Evolutionary conservation across 2,113 vertebrate genomes (phyloP).

Genomic region (Labeo catla): DNA sequence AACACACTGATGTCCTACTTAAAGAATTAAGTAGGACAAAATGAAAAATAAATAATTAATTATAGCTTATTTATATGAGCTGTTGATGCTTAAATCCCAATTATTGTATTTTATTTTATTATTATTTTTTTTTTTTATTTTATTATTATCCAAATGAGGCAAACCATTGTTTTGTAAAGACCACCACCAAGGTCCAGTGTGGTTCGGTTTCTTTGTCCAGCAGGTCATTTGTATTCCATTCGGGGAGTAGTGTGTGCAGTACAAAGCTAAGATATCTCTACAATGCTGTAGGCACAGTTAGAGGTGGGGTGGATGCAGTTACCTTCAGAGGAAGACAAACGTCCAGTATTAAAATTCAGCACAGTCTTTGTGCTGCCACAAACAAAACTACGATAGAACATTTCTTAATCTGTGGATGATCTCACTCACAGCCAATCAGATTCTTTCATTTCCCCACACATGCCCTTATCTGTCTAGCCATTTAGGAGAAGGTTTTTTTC

Average conservation of each 20-base stretch:
- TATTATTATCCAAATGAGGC: background rate
- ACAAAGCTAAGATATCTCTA: conserved; percentile 3
- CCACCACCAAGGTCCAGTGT: background rate
- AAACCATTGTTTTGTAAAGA: background rate
- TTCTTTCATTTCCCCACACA: background rate
- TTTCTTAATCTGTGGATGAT: conserved; percentile 44
- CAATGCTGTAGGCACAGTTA: background rate
- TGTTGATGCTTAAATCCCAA: too few species aligned
- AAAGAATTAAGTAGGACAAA: too few species aligned
- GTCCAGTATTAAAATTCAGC: conserved; percentile 12
- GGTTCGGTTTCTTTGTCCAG: background rate
- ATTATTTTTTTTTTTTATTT: background rate
- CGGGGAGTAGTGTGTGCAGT: background rate
- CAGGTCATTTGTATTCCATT: background rate
- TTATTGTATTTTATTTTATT: background rate
- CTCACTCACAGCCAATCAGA: conserved; percentile 46
- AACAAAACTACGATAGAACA: conserved; percentile 5
- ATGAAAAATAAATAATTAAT: too few species aligned
- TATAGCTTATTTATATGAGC: too few species aligned
- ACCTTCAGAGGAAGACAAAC: background rate
- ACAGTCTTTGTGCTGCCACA: background rate
- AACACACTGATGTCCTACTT: background rate
- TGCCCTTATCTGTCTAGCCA: conserved; percentile 25
- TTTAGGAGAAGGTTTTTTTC: background rate
- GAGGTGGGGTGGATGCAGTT: background rate